These are phyloP conservation scores for Tretioscincus oriximinensis DNA, from an alignment of 2,113 vertebrate species.

Conservation along the genomic window DNA sequence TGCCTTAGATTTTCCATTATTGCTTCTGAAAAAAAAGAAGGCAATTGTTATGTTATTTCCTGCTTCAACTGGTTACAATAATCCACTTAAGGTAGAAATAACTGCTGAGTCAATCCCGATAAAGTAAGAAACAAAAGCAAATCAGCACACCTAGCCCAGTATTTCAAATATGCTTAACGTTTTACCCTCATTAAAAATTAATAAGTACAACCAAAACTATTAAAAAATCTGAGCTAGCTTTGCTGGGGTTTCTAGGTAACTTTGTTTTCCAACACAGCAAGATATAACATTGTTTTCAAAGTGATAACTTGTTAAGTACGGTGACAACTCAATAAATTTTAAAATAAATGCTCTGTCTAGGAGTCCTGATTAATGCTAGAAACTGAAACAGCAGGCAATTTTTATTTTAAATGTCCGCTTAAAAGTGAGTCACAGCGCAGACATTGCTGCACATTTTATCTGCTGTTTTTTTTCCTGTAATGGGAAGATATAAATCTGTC, in stretches of 20 bases:
- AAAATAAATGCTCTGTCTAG: too few species aligned
- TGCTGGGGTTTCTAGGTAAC: background rate
- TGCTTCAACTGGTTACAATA: background rate
- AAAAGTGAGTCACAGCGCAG: background rate
- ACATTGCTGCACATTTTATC: background rate
- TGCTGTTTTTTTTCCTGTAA: background rate
- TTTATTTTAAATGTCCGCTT: background rate
- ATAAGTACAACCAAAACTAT: background rate
- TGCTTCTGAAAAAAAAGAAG: background rate
- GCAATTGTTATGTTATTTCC: background rate
- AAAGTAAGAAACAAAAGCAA: rapidly evolving
- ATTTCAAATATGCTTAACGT: background rate
- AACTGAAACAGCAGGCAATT: background rate
- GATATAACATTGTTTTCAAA: conserved; percentile 17
- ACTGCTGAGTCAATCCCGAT: background rate
- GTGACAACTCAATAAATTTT: background rate
- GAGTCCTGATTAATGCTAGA: background rate
- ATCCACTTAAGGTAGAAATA: background rate
- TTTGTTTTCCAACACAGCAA: conserved; percentile 17
- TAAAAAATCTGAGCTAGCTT: background rate
- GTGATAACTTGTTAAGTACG: background rate
- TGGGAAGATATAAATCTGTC: background rate
- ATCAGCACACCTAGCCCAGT: rapidly evolving
- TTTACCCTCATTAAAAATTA: conserved; percentile 5
- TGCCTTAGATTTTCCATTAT: background rate